Evolutionary conservation across 1,140 invertebrate species (phyloP).

Genomic region (Epicauta chinensis): DNA sequence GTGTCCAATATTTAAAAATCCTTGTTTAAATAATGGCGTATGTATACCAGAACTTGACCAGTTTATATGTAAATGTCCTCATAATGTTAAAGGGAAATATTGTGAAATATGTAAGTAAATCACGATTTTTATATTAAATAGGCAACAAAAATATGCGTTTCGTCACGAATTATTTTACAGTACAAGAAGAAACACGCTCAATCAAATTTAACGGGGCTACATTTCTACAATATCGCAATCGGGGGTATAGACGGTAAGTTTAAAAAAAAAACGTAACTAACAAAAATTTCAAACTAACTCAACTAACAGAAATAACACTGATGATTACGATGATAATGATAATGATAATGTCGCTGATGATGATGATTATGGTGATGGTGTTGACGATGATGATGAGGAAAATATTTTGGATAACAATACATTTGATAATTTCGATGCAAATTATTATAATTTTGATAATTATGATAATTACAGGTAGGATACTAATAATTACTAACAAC

Average conservation of each 20-base stretch:
- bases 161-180: slow-evolving; percentile 15
- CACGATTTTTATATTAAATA: slow-evolving; percentile 4
- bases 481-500: slow-evolving; percentile 1
- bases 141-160: slow-evolving; percentile 3
- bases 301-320: slow-evolving; percentile 26
- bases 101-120: slow-evolving; percentile 63
- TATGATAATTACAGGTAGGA: slow-evolving; percentile 29
- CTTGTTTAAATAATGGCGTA: slow-evolving; percentile 68
- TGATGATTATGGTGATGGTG: no score
- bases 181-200: slow-evolving; percentile 27
- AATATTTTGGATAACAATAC: slow-evolving; percentile 16
- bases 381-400: slow-evolving; percentile 13
- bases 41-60: slow-evolving; percentile 67
- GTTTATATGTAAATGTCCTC: slow-evolving; percentile 65
- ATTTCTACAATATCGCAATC: slow-evolving; percentile 38
- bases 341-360: slow-evolving; percentile 19
- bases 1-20: slow-evolving; percentile 56
- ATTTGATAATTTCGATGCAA: slow-evolving; percentile 24
- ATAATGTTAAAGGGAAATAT: slow-evolving; percentile 58
- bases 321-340: slow-evolving; percentile 25
- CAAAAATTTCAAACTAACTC: background rate
- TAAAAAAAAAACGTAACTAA: background rate
- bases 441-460: slow-evolving; percentile 30
- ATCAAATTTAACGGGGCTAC: slow-evolving; percentile 39
- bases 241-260: slow-evolving; percentile 38